Base-by-base conservation (phyloP, 2,888 invertebrate species). In the Ernsta delagoae region DNA sequence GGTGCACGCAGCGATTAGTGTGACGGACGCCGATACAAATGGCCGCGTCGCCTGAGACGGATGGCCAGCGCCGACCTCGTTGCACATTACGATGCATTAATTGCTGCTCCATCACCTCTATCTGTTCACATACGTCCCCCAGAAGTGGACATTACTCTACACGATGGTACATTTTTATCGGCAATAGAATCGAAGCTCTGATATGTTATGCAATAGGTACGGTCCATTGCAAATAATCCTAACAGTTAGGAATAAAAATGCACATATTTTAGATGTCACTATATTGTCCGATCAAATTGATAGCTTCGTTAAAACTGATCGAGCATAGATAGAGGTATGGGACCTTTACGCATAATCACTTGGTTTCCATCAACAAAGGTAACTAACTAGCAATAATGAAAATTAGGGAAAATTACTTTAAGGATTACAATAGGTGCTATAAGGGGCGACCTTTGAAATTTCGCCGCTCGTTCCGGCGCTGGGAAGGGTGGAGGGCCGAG, bases 1-100 rank as follows among this genome's bases (percentile, higher is more conserved):
- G 87, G 86, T 89, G 85, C 81, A 77, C 74, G 79, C 80, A 79
- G 84, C 83, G 88, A 90, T 90, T 88, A 90, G 86, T 79, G 88
- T 87, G 88, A 90, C 86, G 85, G 82, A 88, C 87, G 84, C 80
- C 81, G 83, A 85, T 85, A 90, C 84, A 89, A 90, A 91, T 89
- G 84, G 84, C 82, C 80, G 78, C 82, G 83, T 86, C 86, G 82
- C 83, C 77, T 72, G 82, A 87, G 87, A 91, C 84, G 83, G 82
- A 91, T 90, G 86, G 83, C 83, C 78, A 70, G 70, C 72, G 70
- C 70, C 71, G 73, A 70, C 75, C 69, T 73, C 75, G 77, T 70
- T 77, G 79, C 80, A 84, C 83, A 85, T 83, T 79, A 84, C 81
- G 76, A 76, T 72, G 77, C 79, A 85, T 86, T 88, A 87, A 88